Conservation (phyloP, 2,113 vertebrate species). For the Barnardius zonarius region DNA sequence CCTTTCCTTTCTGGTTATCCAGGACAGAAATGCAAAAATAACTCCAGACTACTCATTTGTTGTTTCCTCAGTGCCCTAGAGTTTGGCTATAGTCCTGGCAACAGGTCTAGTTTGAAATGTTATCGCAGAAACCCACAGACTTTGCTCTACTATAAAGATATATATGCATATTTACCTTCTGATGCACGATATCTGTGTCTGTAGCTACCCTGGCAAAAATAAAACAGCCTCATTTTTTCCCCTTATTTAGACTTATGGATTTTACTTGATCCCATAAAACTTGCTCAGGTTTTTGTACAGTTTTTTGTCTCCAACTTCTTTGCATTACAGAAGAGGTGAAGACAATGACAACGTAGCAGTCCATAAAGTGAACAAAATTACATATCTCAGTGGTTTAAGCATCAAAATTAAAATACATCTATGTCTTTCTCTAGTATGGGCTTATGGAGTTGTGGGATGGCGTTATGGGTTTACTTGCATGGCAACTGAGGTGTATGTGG, state of each 20-base stretch:
- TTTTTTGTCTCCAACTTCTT: not conserved
- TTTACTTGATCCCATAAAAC: not conserved
- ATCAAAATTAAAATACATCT: not conserved
- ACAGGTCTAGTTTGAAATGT: not conserved
- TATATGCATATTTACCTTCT: not conserved
- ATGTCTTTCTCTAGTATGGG: not conserved
- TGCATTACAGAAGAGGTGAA: not conserved
- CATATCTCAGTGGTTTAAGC: not conserved
- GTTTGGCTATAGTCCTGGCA: not conserved
- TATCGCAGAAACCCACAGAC: not conserved
- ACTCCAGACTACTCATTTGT: not conserved
- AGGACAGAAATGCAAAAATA: not conserved
- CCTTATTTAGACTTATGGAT: not conserved
- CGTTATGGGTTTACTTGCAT: not conserved
- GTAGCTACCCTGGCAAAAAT: not conserved
- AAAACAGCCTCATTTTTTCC: not conserved
- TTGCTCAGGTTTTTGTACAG: not conserved
- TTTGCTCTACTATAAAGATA: not conserved
- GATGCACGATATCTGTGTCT: not conserved
- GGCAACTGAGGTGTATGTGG: not conserved
- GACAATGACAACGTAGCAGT: not conserved
- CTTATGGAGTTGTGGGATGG: not conserved
- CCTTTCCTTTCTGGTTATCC: not conserved
- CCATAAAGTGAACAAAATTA: not conserved
- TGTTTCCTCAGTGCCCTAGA: not conserved